phyloP scores from a whole-genome alignment of 1,140 invertebrate species.

The Hydropsyche tenuis region DNA sequence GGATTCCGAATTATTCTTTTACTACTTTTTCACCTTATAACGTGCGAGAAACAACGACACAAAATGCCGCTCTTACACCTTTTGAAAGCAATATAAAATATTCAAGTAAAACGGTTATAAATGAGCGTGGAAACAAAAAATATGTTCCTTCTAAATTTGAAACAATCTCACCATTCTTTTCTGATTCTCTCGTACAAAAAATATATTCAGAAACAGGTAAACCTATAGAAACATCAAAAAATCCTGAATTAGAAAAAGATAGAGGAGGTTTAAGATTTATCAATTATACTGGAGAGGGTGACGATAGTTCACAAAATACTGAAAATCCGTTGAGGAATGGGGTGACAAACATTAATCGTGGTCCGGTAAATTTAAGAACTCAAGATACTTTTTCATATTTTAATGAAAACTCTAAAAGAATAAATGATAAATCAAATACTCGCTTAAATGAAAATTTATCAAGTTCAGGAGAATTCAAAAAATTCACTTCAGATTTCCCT shows the following conservation, averaged over 20 bases:
- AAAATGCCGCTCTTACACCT: background rate
- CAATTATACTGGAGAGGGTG: slow-evolving; percentile 3
- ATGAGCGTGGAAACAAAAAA: slow-evolving; percentile 13
- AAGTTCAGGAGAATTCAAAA: no score
- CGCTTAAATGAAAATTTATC: no score
- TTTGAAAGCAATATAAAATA: background rate
- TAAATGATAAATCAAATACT: no score
- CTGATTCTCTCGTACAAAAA: slow-evolving; percentile 32
- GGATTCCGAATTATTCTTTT: no score
- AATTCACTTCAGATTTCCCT: no score
- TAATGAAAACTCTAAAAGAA: no score
- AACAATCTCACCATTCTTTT: slow-evolving; percentile 43
- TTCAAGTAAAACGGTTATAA: background rate
- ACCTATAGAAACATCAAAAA: background rate
- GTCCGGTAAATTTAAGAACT: background rate
- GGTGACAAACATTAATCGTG: background rate
- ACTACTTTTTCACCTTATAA: no score
- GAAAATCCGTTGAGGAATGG: background rate
- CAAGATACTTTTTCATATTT: background rate
- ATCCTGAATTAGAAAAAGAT: background rate
- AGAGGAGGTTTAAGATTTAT: slow-evolving; percentile 2
- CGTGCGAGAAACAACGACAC: background rate
- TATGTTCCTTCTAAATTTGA: slow-evolving; percentile 39
- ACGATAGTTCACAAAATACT: background rate
- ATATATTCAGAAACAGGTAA: slow-evolving; percentile 18